These are phyloP conservation scores for Drosophila repletoides DNA, from an alignment of 1,140 invertebrate species.

Conservation along the genomic window DNA sequence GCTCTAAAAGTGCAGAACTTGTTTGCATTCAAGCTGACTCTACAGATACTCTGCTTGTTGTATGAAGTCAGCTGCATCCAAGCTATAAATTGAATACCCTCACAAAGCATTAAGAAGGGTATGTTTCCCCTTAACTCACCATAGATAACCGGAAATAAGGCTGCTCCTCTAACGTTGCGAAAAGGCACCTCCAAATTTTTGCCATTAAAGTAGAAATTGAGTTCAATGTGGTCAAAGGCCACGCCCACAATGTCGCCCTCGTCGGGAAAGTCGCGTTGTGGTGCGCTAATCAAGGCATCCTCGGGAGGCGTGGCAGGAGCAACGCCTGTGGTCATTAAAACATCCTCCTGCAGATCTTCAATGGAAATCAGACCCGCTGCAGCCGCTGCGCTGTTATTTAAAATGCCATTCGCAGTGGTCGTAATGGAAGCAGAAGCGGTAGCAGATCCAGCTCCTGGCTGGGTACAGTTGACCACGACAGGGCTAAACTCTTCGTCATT, in stretches of 20 bases:
- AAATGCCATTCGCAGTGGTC: constrained; percentile 82
- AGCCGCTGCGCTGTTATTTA: constrained; percentile 77
- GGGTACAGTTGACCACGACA: constrained; percentile 84
- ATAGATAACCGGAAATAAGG: constrained; percentile 96
- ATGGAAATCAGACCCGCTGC: constrained; percentile 74
- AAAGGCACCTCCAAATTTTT: constrained; percentile 93
- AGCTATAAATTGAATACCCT: too few relatives aligned
- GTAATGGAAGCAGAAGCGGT: constrained; percentile 1
- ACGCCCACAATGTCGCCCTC: constrained; percentile 98
- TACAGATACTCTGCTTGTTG: too few relatives aligned
- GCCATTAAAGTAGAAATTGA: constrained; percentile 98
- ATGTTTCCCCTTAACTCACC: constrained; percentile 86
- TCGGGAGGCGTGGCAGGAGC: constrained; percentile 22
- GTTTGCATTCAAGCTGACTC: too few relatives aligned
- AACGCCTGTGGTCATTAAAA: constrained; percentile 83
- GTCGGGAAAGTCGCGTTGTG: constrained; percentile 85
- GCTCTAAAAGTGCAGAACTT: too few relatives aligned
- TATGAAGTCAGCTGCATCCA: too few relatives aligned
- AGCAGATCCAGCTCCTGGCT: constrained; percentile 28
- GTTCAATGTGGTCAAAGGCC: constrained; percentile 97
- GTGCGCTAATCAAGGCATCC: constrained; percentile 25
- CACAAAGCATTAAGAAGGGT: too few relatives aligned
- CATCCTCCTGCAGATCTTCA: constrained; percentile 81
- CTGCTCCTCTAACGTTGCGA: constrained; percentile 93
- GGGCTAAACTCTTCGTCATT: constrained; percentile 89